Conservation (phyloP, 2,797 vertebrate species). For the Falco novaeseelandiae region DNA sequence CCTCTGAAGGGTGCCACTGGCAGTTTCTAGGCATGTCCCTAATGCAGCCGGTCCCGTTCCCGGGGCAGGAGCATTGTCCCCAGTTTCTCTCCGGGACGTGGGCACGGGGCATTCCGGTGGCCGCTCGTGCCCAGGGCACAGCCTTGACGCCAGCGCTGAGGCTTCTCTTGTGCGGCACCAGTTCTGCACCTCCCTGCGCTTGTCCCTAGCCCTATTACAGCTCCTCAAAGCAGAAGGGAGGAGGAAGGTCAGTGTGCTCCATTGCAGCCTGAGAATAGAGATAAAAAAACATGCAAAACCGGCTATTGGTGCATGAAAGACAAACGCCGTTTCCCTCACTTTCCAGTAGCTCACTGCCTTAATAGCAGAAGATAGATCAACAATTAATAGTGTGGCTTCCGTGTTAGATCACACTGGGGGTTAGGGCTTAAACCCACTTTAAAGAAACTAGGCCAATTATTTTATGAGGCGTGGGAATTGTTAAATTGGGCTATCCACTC, state of each 20-base stretch:
- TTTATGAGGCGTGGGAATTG: constrained; percentile 50
- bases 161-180: background rate
- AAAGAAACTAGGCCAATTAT: constrained; percentile 55
- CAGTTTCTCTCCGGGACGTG: background rate
- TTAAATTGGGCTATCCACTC: constrained; percentile 33
- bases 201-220: background rate
- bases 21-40: background rate
- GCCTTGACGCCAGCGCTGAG: fast-evolving
- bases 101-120: fast-evolving
- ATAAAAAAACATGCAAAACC: background rate
- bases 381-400: constrained; percentile 37
- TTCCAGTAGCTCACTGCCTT: background rate
- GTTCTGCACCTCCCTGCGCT: background rate
- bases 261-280: background rate
- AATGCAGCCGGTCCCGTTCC: background rate
- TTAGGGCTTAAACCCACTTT: constrained; percentile 42
- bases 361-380: constrained; percentile 5
- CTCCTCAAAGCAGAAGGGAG: background rate
- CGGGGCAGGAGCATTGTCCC: background rate
- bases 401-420: background rate
- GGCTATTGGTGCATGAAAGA: background rate
- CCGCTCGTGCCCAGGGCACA: background rate
- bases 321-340: background rate
- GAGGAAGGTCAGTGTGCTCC: background rate
- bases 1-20: background rate